A percentile compares a stretch with the other conserved stretches of the same genome.
Evolutionary conservation across 2,888 invertebrate genomes (phyloP).

Genomic region (Drosophila kanekoi): DNA sequence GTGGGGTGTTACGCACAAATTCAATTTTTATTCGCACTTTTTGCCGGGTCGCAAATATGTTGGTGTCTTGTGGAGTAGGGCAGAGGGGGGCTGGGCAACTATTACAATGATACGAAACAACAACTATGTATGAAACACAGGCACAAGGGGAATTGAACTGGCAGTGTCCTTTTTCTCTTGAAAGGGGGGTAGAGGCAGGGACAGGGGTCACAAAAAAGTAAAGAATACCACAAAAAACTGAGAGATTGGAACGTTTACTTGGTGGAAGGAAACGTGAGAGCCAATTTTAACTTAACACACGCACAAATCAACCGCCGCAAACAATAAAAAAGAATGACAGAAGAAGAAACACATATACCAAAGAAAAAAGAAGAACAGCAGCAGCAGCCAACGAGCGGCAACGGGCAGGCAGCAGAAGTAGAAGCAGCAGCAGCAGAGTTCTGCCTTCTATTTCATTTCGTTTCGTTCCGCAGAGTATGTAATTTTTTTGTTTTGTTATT

Average conservation of each 20-base stretch:
- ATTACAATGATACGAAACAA: conserved; percentile 10
- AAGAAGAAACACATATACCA: conserved; percentile 33
- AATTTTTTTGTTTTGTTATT: conserved; percentile 40
- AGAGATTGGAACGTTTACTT: conserved; percentile 12
- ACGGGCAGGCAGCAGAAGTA: conserved; percentile 4
- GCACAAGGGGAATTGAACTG: conserved; percentile 31
- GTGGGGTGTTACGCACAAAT: conserved; percentile 82
- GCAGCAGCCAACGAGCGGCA: conserved; percentile 2
- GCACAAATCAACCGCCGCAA: conserved; percentile 43
- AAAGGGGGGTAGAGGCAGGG: neutral
- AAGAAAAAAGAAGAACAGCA: conserved; percentile 35
- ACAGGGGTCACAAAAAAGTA: neutral
- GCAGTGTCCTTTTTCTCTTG: neutral
- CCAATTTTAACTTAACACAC: conserved; percentile 28
- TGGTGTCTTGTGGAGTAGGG: neutral
- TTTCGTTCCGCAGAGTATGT: conserved; percentile 65
- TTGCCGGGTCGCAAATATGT: conserved; percentile 11
- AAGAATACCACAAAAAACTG: conserved; percentile 5
- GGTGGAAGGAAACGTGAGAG: conserved; percentile 3
- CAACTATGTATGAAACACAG: conserved; percentile 6
- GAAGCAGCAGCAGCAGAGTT: conserved; percentile 23
- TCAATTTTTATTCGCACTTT: conserved; percentile 14
- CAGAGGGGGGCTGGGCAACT: neutral
- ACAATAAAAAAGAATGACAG: conserved; percentile 52
- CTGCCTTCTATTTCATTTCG: conserved; percentile 68